These are phyloP conservation scores for Eugnorisma glareosa DNA, from an alignment of 2,888 invertebrate species.

Conservation along the genomic window DNA sequence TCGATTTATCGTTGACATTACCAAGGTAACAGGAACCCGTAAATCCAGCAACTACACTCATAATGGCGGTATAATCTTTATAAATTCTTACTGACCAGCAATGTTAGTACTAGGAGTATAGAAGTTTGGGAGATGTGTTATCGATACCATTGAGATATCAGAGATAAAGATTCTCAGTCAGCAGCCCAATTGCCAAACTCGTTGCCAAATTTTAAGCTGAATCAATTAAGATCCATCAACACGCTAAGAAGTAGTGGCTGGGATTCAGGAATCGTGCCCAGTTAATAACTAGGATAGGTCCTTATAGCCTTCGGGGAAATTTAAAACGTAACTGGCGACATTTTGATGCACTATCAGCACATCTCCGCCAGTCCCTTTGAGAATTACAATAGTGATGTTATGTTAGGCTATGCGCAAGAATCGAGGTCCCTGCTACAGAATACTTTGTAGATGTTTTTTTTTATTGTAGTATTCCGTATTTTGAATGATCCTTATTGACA, in stretches of 20 bases:
- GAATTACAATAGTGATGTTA: neutral
- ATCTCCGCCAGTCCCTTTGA: neutral
- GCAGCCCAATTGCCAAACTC: neutral
- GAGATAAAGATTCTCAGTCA: neutral
- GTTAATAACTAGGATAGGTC: neutral
- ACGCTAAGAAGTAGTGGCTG: neutral
- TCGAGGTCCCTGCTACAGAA: neutral
- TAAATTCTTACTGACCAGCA: conserved; percentile 63
- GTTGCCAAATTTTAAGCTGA: neutral
- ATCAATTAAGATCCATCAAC: neutral
- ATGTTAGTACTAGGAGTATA: conserved; percentile 18
- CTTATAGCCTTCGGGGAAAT: neutral
- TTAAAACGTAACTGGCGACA: neutral
- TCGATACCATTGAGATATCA: neutral
- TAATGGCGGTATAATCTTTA: conserved; percentile 62
- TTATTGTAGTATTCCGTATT: neutral
- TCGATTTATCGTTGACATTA: conserved; percentile 62
- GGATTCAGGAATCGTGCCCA: neutral
- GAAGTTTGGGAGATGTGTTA: conserved; percentile 44
- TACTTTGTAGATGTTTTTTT: neutral
- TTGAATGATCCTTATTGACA: neutral
- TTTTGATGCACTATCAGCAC: neutral
- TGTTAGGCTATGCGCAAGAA: neutral
- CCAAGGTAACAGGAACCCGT: conserved; percentile 48
- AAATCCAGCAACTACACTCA: conserved; percentile 53